A percentile compares a stretch with the other conserved stretches of the same genome.
These are phyloP conservation scores for Maniola jurtina DNA, from an alignment of 1,140 invertebrate genomes.

Conservation along the genomic window DNA sequence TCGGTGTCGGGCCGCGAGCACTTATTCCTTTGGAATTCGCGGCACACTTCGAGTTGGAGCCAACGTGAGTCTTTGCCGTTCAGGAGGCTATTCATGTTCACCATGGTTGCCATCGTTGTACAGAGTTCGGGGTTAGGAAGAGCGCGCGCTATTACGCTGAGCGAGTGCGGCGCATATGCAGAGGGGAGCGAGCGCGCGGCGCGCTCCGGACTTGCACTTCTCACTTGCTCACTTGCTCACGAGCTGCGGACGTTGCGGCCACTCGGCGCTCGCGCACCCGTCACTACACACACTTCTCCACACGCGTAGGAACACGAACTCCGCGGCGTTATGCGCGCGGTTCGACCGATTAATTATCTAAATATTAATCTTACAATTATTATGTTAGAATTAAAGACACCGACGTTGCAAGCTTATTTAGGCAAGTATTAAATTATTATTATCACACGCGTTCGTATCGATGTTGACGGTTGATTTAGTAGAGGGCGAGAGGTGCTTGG, in stretches of 20 bases:
- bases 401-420: constrained; percentile 77
- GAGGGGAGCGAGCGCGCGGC: constrained; percentile 61
- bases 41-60: constrained; percentile 99
- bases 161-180: constrained; percentile 72
- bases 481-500: constrained; percentile 73
- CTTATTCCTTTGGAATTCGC: constrained; percentile 99
- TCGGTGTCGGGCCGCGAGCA: constrained; percentile 99
- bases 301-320: constrained; percentile 45
- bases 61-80: constrained; percentile 99
- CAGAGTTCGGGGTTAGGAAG: constrained; percentile 47
- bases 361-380: constrained; percentile 70
- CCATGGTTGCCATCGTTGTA: constrained; percentile 91
- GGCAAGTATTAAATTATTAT: constrained; percentile 74
- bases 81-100: constrained; percentile 97
- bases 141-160: constrained; percentile 63
- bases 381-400: constrained; percentile 74
- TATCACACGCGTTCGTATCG: constrained; percentile 78
- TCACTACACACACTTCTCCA: constrained; percentile 56
- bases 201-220: constrained; percentile 65
- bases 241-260: constrained; percentile 35
- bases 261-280: constrained; percentile 48
- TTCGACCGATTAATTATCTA: constrained; percentile 45
- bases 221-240: constrained; percentile 39
- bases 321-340: constrained; percentile 47
- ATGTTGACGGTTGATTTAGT: constrained; percentile 73